Base-by-base conservation (phyloP, 1,140 invertebrate genomes). In the Atopsyche davidsoni region DNA sequence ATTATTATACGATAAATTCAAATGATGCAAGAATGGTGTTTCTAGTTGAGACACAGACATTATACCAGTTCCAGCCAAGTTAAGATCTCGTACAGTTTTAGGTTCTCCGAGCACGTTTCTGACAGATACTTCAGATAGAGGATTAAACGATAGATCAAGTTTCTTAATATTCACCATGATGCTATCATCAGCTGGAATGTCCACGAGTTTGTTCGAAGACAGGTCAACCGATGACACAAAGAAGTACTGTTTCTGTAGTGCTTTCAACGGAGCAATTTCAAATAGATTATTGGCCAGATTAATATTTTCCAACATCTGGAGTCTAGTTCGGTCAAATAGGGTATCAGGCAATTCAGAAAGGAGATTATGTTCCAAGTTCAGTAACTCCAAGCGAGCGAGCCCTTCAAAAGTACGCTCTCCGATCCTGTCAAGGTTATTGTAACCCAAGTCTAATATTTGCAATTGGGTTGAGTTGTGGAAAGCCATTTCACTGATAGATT, bases 401-500 rank as follows among this genome's bases (percentile, higher is more conserved):
- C 89, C 89, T 65, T 91, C 84, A 68, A 95, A 89, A 2, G 85
- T 81, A 57, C 87, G 75, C 44, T 89, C 87, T 2, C 81, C 83
- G 4, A 95, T 65, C 19, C 79, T 70, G 58, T 88, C 83, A 11
- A 95, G 68, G 46, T 77, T 77, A 64, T 95, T 95, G 35, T 72
- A 59, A 1, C 83, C 80, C 28, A 95, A 68, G 67, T 92, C 83
- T 19, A 95, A 62, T 10, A 79, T 61, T 64, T 93, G 90, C 44
- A 94, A 73, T 68, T 92, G 89, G 0, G 88, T 84, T 0, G 90
- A 94, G 63, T 94, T 94, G 57, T 91, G 84, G 64, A 94, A 94
- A 1, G 89, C 85, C 70, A 87, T 82, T 70, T 91, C 88, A 54
- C 83, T 85, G 9, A 95, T 79, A 45, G 79, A 77, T 60, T 89